phyloP scores from a whole-genome alignment of 2,888 invertebrate genomes.

The Catocala sponsa region DNA sequence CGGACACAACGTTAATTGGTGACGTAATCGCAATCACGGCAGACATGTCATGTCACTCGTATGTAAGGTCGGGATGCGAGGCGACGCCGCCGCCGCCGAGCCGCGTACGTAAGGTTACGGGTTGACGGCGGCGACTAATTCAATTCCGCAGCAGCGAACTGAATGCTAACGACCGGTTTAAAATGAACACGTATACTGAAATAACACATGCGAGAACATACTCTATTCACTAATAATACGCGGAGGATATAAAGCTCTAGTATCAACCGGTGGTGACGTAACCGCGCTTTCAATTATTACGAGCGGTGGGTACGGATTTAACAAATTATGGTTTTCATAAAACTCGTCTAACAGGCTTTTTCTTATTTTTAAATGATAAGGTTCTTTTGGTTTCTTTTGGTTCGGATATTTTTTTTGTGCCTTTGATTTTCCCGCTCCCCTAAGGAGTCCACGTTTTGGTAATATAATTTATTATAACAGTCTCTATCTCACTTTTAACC shows the following conservation, averaged over 20 bases:
- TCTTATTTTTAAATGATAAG: conserved; percentile 18
- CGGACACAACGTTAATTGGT: conserved; percentile 44
- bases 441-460: conserved; percentile 34
- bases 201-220: conserved; percentile 52
- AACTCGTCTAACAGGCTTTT: conserved; percentile 23
- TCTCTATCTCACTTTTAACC: conserved; percentile 46
- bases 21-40: conserved; percentile 49
- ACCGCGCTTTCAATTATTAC: conserved; percentile 26
- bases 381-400: conserved; percentile 32
- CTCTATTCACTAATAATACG: conserved; percentile 48
- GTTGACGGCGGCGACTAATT: conserved; percentile 62
- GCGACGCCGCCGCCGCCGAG: conserved; percentile 8
- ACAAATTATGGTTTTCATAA: conserved; percentile 31
- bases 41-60: conserved; percentile 50
- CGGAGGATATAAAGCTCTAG: conserved; percentile 31
- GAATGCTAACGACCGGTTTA: conserved; percentile 65
- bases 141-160: conserved; percentile 60
- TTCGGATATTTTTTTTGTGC: conserved; percentile 21
- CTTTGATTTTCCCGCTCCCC: conserved; percentile 30
- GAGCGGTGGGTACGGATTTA: conserved; percentile 18
- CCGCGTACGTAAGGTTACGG: conserved; percentile 49
- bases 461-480: conserved; percentile 49
- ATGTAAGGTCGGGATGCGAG: conserved; percentile 8
- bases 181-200: conserved; percentile 59
- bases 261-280: conserved; percentile 27